Evolutionary conservation across 2,113 vertebrate genomes (phyloP), one percentile per base, ranked within the genome.

Genomic region (Pseudopodoces humilis): DNA sequence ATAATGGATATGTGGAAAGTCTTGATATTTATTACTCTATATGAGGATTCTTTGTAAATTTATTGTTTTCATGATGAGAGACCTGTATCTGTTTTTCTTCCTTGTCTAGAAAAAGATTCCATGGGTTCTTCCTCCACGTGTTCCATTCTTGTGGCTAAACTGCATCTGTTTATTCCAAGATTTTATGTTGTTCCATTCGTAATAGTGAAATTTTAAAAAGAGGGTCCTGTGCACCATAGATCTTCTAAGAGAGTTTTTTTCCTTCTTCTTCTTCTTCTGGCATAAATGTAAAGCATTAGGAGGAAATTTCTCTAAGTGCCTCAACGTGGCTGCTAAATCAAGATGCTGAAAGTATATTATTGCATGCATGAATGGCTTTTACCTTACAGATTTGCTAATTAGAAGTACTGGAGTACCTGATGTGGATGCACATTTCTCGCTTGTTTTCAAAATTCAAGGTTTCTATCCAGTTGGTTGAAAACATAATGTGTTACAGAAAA

Each of bases 301-400:
- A 94, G 63, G 92, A 94, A 83, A 94, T 79, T 89, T 96, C 92
- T 96, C 75, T 89, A 96, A 96, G 94, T 96, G 94, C 92, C 94
- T 96, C 93, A 94, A 94, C 3, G 1, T 95, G 93, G 94, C 95
- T 93, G 80, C 81, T 97, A 92, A 96, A 95, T 86, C 44, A 7
- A 96, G 69, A 89, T 96, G 88, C 94, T 95, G 89, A 95, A 94
- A 91, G 86, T 96, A 79, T 94, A 79, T 86, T 92, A 74, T 83
- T 94, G 92, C 96, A 83, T 95, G 88, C 92, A 80, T 93, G 95
- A 96, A 92, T 96, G 94, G 80, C 89, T 96, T 96, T 93, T 94
- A 92, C 75, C 90, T 81, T 93, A 84, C 47, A 94, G 86, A 91
- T 94, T 84, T 93, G 63, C 86, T 91, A 65, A 92, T 93, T 95